These are phyloP conservation scores for Lypha dubia DNA, from an alignment of 2,888 invertebrate species.

Conservation along the genomic window DNA sequence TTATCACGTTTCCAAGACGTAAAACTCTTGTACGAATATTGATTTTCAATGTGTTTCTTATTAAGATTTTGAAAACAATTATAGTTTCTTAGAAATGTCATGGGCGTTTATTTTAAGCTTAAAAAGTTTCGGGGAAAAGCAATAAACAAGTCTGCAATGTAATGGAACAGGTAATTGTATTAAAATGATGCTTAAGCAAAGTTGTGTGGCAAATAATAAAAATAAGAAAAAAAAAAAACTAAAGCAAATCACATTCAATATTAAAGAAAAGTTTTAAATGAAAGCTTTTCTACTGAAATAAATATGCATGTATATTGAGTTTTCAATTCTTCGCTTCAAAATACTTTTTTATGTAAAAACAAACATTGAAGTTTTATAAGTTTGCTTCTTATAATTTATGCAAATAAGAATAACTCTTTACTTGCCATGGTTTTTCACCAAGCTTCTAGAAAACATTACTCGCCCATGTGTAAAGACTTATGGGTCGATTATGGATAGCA, in stretches of 20 bases:
- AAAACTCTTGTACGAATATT: constrained; percentile 18
- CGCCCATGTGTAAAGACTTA: neutral
- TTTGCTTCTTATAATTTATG: no score
- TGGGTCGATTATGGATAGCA: no score
- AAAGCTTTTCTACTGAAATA: no score
- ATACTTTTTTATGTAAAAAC: no score
- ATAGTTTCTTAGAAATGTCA: neutral
- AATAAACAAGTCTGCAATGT: neutral
- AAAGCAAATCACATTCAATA: no score
- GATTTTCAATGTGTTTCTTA: constrained; percentile 17
- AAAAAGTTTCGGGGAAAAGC: neutral
- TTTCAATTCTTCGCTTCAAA: no score
- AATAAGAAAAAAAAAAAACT: no score
- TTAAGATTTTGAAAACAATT: constrained; percentile 6
- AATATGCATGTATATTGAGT: no score
- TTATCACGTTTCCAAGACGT: constrained; percentile 22
- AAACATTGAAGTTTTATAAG: neutral
- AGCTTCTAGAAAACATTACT: neutral
- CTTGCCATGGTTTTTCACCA: neutral
- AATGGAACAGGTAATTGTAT: neutral
- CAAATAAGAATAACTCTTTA: neutral
- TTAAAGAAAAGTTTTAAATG: no score
- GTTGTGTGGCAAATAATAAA: no score
- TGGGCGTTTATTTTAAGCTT: neutral
- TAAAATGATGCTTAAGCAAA: neutral